A percentile compares a stretch with the other conserved stretches of the same genome.
phyloP scores from a whole-genome alignment of 2,888 invertebrate species.

The Mamestra brassicae region DNA sequence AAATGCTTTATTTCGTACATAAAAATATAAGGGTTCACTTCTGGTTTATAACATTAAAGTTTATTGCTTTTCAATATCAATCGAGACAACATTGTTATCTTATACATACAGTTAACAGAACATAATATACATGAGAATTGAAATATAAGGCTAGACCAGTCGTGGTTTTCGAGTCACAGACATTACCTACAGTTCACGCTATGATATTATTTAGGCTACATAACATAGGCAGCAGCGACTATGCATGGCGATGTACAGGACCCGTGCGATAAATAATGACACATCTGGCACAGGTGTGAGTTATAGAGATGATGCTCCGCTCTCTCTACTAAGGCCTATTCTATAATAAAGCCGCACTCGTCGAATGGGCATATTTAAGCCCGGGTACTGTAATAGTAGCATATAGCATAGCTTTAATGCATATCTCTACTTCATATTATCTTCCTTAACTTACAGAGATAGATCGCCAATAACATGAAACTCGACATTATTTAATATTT shows the following conservation, averaged over 20 bases:
- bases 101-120: constrained; percentile 17
- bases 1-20: constrained; percentile 50
- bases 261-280: not conserved
- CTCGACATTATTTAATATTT: not conserved
- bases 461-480: constrained; percentile 4
- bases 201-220: constrained; percentile 26
- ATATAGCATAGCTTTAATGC: constrained; percentile 10
- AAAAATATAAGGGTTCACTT: constrained; percentile 52
- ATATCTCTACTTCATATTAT: not conserved
- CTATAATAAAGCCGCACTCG: not conserved
- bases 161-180: not conserved
- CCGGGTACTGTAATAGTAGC: not conserved
- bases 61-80: constrained; percentile 30
- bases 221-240: constrained; percentile 21
- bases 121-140: not conserved
- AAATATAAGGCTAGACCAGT: not conserved
- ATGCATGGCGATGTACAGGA: not conserved
- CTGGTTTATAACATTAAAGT: not conserved
- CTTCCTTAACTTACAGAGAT: constrained; percentile 1
- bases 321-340: not conserved
- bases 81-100: constrained; percentile 15
- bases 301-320: not conserved
- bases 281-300: not conserved
- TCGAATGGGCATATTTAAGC: not conserved
- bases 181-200: not conserved